A percentile compares a stretch with the other conserved stretches of the same genome.
These are phyloP conservation scores for Agrilus biguttatus DNA, from an alignment of 2,888 invertebrate genomes.

Conservation along the genomic window DNA sequence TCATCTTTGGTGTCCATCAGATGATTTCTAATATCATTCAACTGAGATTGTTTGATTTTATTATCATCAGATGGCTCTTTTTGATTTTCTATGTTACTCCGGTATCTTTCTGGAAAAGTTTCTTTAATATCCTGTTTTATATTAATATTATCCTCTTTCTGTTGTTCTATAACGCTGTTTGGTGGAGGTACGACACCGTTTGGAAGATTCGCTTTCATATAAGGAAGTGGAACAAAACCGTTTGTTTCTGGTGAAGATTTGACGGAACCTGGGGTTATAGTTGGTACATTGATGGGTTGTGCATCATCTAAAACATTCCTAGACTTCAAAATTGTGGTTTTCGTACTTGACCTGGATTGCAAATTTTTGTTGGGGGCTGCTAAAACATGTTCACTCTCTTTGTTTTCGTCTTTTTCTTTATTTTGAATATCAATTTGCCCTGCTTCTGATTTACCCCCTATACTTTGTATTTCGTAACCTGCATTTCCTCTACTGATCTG, in stretches of 20 bases:
- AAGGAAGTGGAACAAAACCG: constrained; percentile 8
- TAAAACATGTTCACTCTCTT: constrained; percentile 10
- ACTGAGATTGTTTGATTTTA: constrained; percentile 28
- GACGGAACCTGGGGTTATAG: constrained; percentile 20
- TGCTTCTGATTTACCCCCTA: neutral
- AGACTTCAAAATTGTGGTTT: constrained; percentile 12
- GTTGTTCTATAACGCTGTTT: constrained; percentile 15
- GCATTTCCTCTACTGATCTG: no score
- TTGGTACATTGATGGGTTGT: constrained; percentile 20
- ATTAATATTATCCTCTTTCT: constrained; percentile 2
- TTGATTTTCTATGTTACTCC: constrained; percentile 30
- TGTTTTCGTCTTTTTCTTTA: constrained; percentile 4
- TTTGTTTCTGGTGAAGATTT: constrained; percentile 11
- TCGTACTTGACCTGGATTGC: constrained; percentile 11
- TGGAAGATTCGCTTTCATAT: constrained; percentile 13
- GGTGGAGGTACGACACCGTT: constrained; percentile 19
- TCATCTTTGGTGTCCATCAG: constrained; percentile 11
- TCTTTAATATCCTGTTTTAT: constrained; percentile 14
- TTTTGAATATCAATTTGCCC: constrained; percentile 4
- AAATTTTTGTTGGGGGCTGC: constrained; percentile 12
- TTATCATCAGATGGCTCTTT: constrained; percentile 27
- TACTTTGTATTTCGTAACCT: no score
- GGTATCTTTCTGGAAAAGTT: constrained; percentile 27
- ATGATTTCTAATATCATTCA: constrained; percentile 9
- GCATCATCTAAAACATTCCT: constrained; percentile 19